Base-by-base conservation (phyloP, 2,113 vertebrate species). In the Takifugu flavidus region DNA sequence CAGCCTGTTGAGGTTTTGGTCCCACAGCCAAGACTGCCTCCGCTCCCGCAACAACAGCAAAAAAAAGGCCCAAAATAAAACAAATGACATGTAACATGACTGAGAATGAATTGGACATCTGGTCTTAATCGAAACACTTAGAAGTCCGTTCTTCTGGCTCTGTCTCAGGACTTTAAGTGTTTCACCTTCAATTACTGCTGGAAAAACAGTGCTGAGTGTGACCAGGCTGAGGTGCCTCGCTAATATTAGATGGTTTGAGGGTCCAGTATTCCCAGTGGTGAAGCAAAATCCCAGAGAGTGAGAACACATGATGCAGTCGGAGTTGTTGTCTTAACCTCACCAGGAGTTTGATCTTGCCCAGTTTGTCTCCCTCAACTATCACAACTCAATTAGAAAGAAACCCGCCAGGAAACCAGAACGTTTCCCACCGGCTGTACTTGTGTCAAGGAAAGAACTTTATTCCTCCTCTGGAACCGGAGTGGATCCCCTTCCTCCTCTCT, bases 91-190 rank as follows among this genome's bases (percentile, higher is more conserved):
- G 4, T 62, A 67, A 65, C 13, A 42, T 25, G 61, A 45, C 62
- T 74, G 34, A 46, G 56, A n/a, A 47, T 57, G 47, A 70, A 39
- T 20, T 64, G 51, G 26, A 66, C 87, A 88, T 84, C 56, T 85
- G 88, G 66, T 82, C 57, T 75, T 67, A 50, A 78, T 88, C 83
- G 74, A 71, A 81, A 67, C 67, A 53, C 65, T 74, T 57, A 52
- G 34, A 49, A 78, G 66, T 26, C 49, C 31, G 28, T 49, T 51
- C 49, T 52, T 39, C 64, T 7, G 59, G n/a, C 34, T 72, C 65
- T 72, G 71, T 58, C 47, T 59, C 66, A 70, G 51, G 68, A 29
- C 58, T 66, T 50, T 64, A 39, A 39, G 34, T 11, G 34, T 39
- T 39, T 39, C 34, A 39, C 34, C 34, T 39, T 39, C 34, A 11